Evolutionary conservation across 1,140 invertebrate genomes (phyloP).

Genomic region (Drosophila watanabei): DNA sequence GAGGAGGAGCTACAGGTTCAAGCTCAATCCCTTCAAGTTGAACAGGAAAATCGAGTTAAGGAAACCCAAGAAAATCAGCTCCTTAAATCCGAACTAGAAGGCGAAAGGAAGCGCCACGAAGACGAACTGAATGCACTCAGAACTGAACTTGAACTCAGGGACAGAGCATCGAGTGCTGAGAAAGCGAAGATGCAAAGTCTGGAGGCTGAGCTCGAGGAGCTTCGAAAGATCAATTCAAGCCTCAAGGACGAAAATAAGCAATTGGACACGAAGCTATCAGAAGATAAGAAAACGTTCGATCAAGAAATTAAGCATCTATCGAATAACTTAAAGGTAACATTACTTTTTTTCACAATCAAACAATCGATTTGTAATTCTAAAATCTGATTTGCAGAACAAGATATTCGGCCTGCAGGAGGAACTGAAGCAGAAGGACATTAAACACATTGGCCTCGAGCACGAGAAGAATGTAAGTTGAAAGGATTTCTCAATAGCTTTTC

Average conservation of each 20-base stretch:
- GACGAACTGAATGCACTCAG: neutral
- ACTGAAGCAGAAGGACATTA: neutral
- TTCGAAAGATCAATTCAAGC: neutral
- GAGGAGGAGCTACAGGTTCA: neutral
- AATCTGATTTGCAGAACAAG: neutral
- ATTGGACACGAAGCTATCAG: neutral
- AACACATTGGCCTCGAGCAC: neutral
- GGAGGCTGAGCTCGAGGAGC: neutral
- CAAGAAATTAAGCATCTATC: neutral
- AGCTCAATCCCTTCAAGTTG: no score
- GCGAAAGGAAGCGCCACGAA: neutral
- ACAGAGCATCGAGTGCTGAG: neutral
- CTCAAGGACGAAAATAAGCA: neutral
- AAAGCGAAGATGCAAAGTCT: neutral
- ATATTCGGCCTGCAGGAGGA: neutral
- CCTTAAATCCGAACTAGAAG: neutral
- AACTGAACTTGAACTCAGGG: neutral
- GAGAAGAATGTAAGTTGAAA: slow-evolving; percentile 1
- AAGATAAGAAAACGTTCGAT: no score
- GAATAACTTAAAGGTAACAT: neutral
- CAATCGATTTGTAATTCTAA: neutral
- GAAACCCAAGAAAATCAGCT: neutral
- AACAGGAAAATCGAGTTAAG: neutral
- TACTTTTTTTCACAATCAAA: no score
- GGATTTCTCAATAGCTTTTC: neutral